Evolutionary conservation across 1,140 invertebrate genomes (phyloP).

Genomic region (Ladona fulva): DNA sequence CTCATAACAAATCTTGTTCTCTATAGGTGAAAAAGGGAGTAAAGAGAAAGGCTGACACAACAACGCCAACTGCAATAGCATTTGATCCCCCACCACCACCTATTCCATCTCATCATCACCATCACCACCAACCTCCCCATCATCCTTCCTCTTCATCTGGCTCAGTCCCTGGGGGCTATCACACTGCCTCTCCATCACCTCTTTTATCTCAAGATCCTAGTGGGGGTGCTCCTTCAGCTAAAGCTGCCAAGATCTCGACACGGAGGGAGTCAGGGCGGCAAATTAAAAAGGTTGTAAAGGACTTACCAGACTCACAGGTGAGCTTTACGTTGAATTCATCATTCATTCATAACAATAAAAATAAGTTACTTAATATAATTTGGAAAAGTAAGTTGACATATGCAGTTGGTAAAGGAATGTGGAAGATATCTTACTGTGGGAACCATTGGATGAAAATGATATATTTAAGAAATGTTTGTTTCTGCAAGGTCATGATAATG

Average conservation of each 20-base stretch:
- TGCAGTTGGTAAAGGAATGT: too few species aligned
- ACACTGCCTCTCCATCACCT: background rate
- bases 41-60: conserved; percentile 98
- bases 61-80: conserved; percentile 66
- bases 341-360: too few species aligned
- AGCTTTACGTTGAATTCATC: conserved; percentile 12
- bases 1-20: background rate
- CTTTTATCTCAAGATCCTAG: background rate
- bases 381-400: too few species aligned
- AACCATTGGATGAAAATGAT: too few species aligned
- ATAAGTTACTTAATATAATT: too few species aligned
- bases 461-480: too few species aligned
- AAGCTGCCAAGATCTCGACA: conserved; percentile 78
- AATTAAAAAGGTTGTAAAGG: conserved; percentile 79
- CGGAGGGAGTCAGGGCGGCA: conserved; percentile 90
- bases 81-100: conserved; percentile 52
- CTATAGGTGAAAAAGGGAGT: conserved; percentile 80
- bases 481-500: too few species aligned
- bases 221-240: conserved; percentile 39
- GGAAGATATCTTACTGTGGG: too few species aligned
- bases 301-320: conserved; percentile 40
- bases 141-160: background rate
- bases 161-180: background rate
- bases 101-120: conserved; percentile 25
- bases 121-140: background rate